Evolutionary conservation across 2,113 vertebrate species (phyloP).

Genomic region (Chaetura pelagica): DNA sequence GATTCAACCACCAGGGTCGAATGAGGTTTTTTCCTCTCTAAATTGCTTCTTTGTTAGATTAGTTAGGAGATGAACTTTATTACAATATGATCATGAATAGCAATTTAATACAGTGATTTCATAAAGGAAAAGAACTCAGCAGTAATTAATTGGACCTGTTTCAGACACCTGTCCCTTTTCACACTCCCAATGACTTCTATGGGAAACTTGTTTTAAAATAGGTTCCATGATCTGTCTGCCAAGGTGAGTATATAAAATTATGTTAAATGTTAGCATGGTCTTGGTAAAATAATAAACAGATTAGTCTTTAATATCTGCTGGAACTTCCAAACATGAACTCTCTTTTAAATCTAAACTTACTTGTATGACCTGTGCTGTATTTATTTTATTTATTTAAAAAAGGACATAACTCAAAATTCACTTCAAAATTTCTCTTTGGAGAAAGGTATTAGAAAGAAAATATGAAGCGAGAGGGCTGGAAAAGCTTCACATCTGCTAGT

Average conservation of each 20-base stretch:
- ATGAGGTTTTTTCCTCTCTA: background rate
- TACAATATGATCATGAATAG: background rate
- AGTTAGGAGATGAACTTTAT: background rate
- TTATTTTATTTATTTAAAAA: background rate
- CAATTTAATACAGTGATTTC: background rate
- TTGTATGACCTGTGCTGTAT: background rate
- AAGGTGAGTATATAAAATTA: background rate
- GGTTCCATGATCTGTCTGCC: background rate
- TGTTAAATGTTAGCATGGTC: background rate
- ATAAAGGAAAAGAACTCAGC: background rate
- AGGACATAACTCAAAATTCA: background rate
- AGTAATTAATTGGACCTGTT: background rate
- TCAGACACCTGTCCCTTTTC: background rate
- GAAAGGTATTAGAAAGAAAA: background rate
- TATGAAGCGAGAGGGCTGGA: background rate
- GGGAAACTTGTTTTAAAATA: background rate
- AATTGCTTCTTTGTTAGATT: background rate
- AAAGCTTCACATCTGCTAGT: background rate
- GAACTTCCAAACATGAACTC: background rate
- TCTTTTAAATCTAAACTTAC: background rate
- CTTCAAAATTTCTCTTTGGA: background rate
- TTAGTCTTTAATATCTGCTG: background rate
- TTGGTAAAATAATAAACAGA: background rate
- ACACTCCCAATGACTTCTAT: background rate
- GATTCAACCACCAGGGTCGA: background rate